phyloP scores from a whole-genome alignment of 2,113 vertebrate genomes.

The Columba livia region DNA sequence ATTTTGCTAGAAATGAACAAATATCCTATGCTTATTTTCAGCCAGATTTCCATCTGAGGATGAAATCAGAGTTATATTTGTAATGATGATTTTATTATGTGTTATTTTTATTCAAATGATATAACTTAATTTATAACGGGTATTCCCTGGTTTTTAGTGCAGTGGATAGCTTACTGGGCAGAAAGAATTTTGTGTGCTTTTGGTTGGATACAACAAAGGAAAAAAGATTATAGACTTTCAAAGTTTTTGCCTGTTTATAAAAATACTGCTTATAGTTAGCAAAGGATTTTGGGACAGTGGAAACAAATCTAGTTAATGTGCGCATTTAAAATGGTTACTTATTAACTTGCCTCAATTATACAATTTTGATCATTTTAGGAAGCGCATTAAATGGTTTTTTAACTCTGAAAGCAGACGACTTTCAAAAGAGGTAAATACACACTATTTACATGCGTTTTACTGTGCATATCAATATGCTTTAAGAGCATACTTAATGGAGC shows the following conservation, averaged over 20 bases:
- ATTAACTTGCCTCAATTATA: neutral
- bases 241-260: neutral
- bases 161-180: too few species aligned
- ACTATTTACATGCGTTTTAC: constrained; percentile 17
- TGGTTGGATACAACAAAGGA: neutral
- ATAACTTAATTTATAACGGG: neutral
- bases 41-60: neutral
- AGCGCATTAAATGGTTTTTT: constrained; percentile 13
- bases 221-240: neutral
- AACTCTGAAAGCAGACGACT: neutral
- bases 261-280: neutral
- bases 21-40: neutral
- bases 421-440: neutral
- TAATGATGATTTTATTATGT: neutral
- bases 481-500: constrained; percentile 9
- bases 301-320: neutral
- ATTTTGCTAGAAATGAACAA: neutral
- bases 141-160: neutral
- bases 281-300: neutral
- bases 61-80: neutral
- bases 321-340: neutral
- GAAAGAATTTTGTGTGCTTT: neutral
- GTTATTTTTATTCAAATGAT: neutral
- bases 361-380: neutral
- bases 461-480: constrained; percentile 29